Conservation (phyloP, 53 echinoderm and acorn worm genomes). For the Hippasteria phrygiana region DNA sequence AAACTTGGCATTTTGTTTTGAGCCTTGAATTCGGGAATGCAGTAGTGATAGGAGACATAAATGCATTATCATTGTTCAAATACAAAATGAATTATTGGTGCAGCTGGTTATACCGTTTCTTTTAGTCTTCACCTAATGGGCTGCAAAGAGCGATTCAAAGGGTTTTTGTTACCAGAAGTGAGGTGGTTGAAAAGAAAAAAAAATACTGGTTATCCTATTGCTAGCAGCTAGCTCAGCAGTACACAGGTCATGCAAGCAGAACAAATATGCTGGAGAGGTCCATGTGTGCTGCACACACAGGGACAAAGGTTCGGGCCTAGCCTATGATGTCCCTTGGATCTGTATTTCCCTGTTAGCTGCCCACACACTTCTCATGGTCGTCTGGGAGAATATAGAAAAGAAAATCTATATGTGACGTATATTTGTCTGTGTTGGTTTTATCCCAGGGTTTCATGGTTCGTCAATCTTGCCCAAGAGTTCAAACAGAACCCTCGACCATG, state of each 20-base stretch:
- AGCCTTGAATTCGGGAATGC: not conserved
- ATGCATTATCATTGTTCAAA: conserved; percentile 43
- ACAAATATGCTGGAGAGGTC: conserved; percentile 30
- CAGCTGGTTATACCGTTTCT: conserved; percentile 39
- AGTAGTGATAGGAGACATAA: not conserved
- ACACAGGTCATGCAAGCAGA: conserved; percentile 45
- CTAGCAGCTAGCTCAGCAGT: conserved; percentile 12
- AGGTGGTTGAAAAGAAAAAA: conserved; percentile 19
- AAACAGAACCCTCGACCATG: not conserved
- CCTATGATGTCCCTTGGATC: conserved; percentile 34
- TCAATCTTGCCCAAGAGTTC: conserved; percentile 15
- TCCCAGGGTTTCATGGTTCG: conserved; percentile 37
- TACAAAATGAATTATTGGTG: conserved; percentile 39
- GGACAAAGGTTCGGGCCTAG: conserved; percentile 40
- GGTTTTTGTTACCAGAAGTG: conserved; percentile 22
- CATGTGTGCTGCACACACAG: not conserved
- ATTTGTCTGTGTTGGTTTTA: not conserved
- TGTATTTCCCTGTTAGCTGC: conserved; percentile 4
- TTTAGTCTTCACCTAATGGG: conserved; percentile 51
- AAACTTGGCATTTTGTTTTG: not conserved
- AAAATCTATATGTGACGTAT: too few relatives aligned
- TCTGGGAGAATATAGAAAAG: not conserved
- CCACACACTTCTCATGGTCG: conserved; percentile 44
- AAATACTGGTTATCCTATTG: not conserved
- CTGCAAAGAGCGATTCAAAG: conserved; percentile 39